A percentile compares a stretch with the other conserved stretches of the same genome.
phyloP scores from a whole-genome alignment of 2,113 vertebrate genomes.

The Erinaceus europaeus region DNA sequence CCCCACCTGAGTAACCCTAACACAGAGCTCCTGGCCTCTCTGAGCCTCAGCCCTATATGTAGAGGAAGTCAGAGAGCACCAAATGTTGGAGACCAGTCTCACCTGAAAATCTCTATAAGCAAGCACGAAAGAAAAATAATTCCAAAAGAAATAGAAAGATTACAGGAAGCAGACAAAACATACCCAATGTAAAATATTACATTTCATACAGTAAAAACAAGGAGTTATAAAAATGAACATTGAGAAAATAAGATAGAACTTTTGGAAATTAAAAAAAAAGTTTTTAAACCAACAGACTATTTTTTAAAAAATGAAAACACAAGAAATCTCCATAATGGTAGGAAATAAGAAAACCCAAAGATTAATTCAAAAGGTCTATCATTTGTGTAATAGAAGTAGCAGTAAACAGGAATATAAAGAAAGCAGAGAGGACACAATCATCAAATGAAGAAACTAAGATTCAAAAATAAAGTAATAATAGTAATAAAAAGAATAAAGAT shows the following conservation, averaged over 20 bases:
- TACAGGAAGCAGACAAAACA: background rate
- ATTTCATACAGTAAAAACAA: background rate
- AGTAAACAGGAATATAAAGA: background rate
- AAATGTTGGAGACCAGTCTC: background rate
- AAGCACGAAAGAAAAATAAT: background rate
- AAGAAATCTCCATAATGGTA: background rate
- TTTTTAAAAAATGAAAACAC: background rate
- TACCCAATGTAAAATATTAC: background rate
- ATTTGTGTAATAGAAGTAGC: background rate
- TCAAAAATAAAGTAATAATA: no score
- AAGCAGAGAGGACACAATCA: background rate
- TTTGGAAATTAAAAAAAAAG: slow-evolving; percentile 20
- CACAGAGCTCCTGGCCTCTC: background rate
- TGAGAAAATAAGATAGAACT: background rate
- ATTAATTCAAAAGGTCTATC: background rate
- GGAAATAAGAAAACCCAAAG: slow-evolving; percentile 9
- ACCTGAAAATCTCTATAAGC: background rate
- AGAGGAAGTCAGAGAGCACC: background rate
- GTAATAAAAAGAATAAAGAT: background rate
- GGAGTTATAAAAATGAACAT: background rate
- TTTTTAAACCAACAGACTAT: background rate
- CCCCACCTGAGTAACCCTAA: background rate
- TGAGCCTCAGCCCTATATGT: background rate
- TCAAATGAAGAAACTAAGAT: background rate
- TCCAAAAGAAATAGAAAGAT: background rate